Evolutionary conservation across 2,113 vertebrate genomes (phyloP).

Genomic region (Aphelocoma coerulescens): DNA sequence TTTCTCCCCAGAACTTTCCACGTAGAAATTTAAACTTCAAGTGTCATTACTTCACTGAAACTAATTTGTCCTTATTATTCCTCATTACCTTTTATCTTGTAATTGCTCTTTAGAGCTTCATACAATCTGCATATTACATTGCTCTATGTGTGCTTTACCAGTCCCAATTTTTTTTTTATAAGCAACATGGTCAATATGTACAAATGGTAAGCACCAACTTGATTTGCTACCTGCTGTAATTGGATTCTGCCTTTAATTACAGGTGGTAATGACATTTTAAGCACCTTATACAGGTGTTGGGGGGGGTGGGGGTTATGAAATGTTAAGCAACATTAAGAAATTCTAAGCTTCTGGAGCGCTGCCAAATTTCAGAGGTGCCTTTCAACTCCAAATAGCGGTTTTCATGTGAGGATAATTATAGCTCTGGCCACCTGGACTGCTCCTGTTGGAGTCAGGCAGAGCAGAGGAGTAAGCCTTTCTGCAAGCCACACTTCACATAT

Average conservation of each 20-base stretch:
- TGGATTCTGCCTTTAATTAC: constrained; percentile 75
- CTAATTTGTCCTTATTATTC: constrained; percentile 67
- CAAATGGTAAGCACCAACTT: constrained; percentile 41
- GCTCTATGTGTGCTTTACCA: constrained; percentile 28
- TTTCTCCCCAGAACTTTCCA: not conserved
- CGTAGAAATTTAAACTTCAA: constrained; percentile 38
- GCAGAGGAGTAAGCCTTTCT: not conserved
- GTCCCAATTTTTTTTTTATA: constrained; percentile 20
- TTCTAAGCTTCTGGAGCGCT: constrained; percentile 46
- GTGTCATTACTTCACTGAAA: constrained; percentile 51
- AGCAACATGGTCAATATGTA: constrained; percentile 52
- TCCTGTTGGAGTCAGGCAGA: not conserved
- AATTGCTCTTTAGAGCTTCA: constrained; percentile 61
- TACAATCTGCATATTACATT: constrained; percentile 39
- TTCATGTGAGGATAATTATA: constrained; percentile 66
- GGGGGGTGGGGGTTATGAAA: constrained; percentile 39
- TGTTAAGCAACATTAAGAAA: constrained; percentile 66
- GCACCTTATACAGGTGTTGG: constrained; percentile 70
- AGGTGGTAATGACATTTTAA: constrained; percentile 77
- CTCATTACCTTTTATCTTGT: constrained; percentile 63
- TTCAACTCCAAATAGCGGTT: constrained; percentile 65
- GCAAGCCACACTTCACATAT: not conserved
- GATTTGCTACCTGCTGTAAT: constrained; percentile 64
- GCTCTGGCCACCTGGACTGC: constrained; percentile 50
- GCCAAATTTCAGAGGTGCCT: constrained; percentile 70